Base-by-base conservation (phyloP, 2,797 vertebrate species). In the Eutrigla gurnardus region DNA sequence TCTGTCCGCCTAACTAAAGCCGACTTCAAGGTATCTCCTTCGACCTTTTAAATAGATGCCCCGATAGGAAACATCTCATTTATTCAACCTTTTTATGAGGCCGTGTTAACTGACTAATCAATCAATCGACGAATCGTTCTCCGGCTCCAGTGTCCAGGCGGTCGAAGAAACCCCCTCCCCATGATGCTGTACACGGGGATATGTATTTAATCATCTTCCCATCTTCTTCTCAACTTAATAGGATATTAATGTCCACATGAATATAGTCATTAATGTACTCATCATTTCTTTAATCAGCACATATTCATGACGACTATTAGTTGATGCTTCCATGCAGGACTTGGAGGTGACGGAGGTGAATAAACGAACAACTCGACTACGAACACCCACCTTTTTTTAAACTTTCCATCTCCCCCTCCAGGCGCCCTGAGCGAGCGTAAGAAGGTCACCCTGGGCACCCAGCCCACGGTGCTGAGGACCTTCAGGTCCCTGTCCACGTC, bases 401-500 rank as follows among this genome's bases (percentile, higher is more conserved):
- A 14, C 0, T 40, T 71, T 25, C 46, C 5, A 12, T 7, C 0
- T 65, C 67, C 54, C 36, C 66, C 54, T 45, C 12, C 83, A 99
- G 98, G 98, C 18, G 90, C 95, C 70, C 90, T 99, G 73, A 99
- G 96, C 0, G 98, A 99, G 88, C 94, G 97, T 2, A 99, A 99
- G 93, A 99, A 99, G 92, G 98, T 99, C 84, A 99, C 98, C 1
- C 94, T 99, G 0, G 98, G 98, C 47, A 99, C 98, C 0, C 98
- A 99, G 91, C 98, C 98, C 83, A 99, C 98, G 0, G 97, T 99
- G 35, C 93, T 99, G 79, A 94, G 98, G 78, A 99, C 98, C 0
- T 99, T 99, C 89, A 95, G 98, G 39, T 99, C 98, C 1, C 92
- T 99, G 40, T 99, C 98, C 85, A 99, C 98, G 8, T 99, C 98